Conservation (phyloP, 2,888 invertebrate genomes). For the Caenorhabditis plicata region DNA sequence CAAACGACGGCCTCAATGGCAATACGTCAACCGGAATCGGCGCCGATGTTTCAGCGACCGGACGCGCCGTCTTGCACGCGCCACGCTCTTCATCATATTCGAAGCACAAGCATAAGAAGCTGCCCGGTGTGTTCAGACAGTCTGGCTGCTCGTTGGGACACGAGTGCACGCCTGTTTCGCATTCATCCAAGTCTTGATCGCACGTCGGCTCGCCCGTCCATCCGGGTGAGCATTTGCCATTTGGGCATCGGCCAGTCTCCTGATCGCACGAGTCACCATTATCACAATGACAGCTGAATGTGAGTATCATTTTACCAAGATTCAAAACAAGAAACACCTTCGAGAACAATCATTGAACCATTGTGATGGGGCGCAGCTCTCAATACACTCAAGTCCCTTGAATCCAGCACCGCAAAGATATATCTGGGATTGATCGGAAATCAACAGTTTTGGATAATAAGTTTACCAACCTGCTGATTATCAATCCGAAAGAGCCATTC, state of each 20-base stretch:
- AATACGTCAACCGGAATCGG: conserved; percentile 33
- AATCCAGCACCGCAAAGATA: conserved; percentile 65
- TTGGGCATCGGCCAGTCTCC: conserved; percentile 60
- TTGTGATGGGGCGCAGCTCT: conserved; percentile 51
- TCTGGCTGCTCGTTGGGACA: conserved; percentile 78
- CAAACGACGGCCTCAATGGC: conserved; percentile 31
- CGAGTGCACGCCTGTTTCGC: conserved; percentile 65
- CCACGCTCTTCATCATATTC: conserved; percentile 41
- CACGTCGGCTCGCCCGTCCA: conserved; percentile 59
- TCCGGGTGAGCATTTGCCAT: conserved; percentile 56
- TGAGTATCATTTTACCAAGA: neutral
- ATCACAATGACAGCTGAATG: conserved; percentile 59
- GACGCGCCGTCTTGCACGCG: conserved; percentile 29
- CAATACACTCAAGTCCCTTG: conserved; percentile 64
- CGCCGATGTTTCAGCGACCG: conserved; percentile 12
- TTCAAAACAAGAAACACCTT: conserved; percentile 6
- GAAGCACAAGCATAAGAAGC: conserved; percentile 84
- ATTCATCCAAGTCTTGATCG: conserved; percentile 73
- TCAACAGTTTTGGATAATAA: too few relatives aligned
- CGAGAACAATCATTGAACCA: conserved; percentile 50
- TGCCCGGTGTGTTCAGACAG: conserved; percentile 87
- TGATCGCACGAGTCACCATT: conserved; percentile 56
- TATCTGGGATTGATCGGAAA: too few relatives aligned
- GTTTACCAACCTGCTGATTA: conserved; percentile 42
- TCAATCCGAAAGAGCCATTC: conserved; percentile 65